Conservation (phyloP, 2,888 invertebrate species). For the Girardia tigrina region DNA sequence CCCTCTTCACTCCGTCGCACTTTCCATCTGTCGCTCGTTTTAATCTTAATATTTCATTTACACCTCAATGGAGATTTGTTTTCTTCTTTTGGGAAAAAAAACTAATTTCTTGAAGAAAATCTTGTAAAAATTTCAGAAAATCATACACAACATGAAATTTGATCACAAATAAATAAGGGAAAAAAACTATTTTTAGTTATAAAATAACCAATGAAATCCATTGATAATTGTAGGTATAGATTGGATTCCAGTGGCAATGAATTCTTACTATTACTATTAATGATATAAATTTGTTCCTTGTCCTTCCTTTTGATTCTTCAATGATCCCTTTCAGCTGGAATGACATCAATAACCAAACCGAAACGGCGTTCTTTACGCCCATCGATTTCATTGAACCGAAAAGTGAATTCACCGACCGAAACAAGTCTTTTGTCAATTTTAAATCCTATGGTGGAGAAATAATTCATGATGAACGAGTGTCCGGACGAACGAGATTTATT, state of each 20-base stretch:
- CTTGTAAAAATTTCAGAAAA: neutral
- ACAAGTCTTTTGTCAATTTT: neutral
- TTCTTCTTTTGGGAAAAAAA: too few species aligned
- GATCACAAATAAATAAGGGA: neutral
- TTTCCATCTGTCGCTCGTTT: neutral
- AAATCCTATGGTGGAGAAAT: neutral
- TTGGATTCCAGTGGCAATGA: too few species aligned
- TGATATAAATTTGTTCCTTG: too few species aligned
- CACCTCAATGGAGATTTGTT: neutral
- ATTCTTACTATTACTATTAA: neutral
- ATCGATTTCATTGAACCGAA: neutral
- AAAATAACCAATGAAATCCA: neutral
- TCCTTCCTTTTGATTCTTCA: too few species aligned
- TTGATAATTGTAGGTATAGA: too few species aligned
- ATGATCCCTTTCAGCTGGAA: neutral
- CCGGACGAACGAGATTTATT: slow-evolving; percentile 16
- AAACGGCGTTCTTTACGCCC: neutral
- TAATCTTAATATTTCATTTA: neutral
- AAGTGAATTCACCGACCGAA: neutral
- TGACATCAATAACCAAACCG: neutral
- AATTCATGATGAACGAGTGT: slow-evolving; percentile 1
- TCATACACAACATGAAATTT: neutral
- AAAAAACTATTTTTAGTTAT: neutral
- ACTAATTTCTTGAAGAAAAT: too few species aligned
- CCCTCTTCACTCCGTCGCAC: too few species aligned